Base-by-base conservation (phyloP, 1,140 invertebrate genomes). In the Leucophenga varia region DNA sequence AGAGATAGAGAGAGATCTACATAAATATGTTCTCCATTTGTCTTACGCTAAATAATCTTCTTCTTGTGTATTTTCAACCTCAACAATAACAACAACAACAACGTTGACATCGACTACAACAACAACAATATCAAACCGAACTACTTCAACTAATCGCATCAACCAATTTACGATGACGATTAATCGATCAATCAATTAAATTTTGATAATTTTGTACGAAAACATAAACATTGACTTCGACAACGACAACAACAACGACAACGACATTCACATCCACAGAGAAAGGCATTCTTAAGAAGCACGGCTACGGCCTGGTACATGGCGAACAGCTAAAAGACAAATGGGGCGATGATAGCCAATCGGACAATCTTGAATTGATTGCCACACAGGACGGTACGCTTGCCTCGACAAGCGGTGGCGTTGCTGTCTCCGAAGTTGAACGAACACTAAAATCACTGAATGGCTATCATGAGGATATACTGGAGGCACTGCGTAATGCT, bases 391-490 rank as follows among this genome's bases (percentile, higher is more conserved):
- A 88, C 58, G 84, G 85, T 53, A 80, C 77, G 41, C 76, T 84
- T 60, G 74, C 77, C 5, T 75, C 77, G 75, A 75, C 78, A 74
- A 76, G 78, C 67, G 69, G 78, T 4, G 79, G 80, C 1, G 82
- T 81, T 1, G 79, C 83, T 5, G 82, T 86, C 31, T 83, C 84
- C 1, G 86, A 93, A 60, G 89, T 94, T 57, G 89, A 94, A 64
- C 76, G 87, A 30, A 91, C 85, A 2, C 77, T 94, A 8, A 91
- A 92, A 77, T 91, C 84, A 39, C 77, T 95, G 6, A 93, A 94
- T 77, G 92, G 91, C 3, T 96, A 95, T 73, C 92, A 94, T 64
- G 92, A 94, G 58, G 90, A 93, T 58, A 90, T 96, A 55, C 79
- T 96, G 36, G 90, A 93, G 68, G 91, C 90, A 8, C 69, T 96